Evolutionary conservation across 2,888 invertebrate species (phyloP).

Genomic region (Gnatocerus cornutus): DNA sequence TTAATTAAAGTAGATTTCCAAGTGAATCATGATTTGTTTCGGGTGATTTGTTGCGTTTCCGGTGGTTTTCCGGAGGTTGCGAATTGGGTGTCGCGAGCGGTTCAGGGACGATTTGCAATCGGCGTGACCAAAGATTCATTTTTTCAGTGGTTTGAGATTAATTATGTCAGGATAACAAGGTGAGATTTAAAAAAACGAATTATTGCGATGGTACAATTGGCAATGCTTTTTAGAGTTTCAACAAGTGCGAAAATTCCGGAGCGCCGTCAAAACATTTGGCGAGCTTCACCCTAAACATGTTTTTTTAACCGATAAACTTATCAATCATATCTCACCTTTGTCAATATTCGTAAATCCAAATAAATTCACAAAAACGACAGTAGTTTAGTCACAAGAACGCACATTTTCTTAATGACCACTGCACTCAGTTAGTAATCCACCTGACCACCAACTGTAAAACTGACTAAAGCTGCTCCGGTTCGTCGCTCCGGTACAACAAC

Average conservation of each 20-base stretch:
- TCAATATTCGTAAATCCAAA: constrained; percentile 12
- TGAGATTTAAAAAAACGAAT: not conserved
- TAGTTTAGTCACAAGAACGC: constrained; percentile 7
- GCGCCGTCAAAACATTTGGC: too few species aligned
- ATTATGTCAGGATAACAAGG: not conserved
- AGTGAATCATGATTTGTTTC: constrained; percentile 25
- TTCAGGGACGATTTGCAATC: constrained; percentile 17
- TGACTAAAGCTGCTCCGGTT: constrained; percentile 43
- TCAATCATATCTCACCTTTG: not conserved
- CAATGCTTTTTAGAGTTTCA: too few species aligned
- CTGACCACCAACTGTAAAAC: constrained; percentile 42
- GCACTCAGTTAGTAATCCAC: constrained; percentile 29
- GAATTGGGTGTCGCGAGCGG: constrained; percentile 8
- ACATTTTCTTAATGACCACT: constrained; percentile 26
- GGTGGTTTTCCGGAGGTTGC: too few species aligned
- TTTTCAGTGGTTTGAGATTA: not conserved
- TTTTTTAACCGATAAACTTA: not conserved
- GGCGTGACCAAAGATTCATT: not conserved
- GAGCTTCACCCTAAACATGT: too few species aligned
- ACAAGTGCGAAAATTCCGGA: too few species aligned
- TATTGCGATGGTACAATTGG: too few species aligned
- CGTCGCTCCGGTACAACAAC: constrained; percentile 40
- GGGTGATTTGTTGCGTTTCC: constrained; percentile 6
- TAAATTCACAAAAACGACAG: constrained; percentile 1
- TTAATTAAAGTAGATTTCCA: constrained; percentile 23